Base-by-base conservation (phyloP, 2,797 vertebrate genomes). In the Hafferia zeledoni region DNA sequence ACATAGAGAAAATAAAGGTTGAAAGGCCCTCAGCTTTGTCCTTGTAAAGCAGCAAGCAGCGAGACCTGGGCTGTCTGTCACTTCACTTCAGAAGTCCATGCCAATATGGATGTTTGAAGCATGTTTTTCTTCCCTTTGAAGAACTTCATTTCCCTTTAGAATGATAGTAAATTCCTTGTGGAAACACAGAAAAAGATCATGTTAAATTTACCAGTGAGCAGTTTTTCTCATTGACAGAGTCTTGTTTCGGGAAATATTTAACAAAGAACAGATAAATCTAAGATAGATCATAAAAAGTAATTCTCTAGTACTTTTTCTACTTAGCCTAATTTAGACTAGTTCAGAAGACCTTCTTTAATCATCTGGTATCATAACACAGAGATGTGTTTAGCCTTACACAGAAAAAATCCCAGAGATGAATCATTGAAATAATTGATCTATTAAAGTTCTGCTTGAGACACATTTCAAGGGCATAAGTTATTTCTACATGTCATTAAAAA, bases 381-480 rank as follows among this genome's bases (percentile, higher is more conserved):
- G 95, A 83, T 93, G 63, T 96, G 79, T 94, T 93, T 96, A 93
- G 89, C 44, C 56, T 89, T 82, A 82, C 27, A 33, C 90, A 85
- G 87, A 89, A 72, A 50, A 89, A 72, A 46, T 10, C 50, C 57
- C 39, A 14, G 72, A 61, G 89, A 92, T 96, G 85, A 96, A 94
- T 95, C 92, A 93, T 46, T 90, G 93, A 86, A 95, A 94, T 96
- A 94, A 95, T 93, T 93, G 74, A 88, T 95, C 92, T 94, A 67
- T 96, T 96, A 91, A 88, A 93, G 91, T 93, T 80, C 77, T 94
- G 39, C 53, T 86, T 69, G 69, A 95, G 53, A 86, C 88, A 92
- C 56, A 93, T 95, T 97, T 97, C 88, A 95, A 94, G 88, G 87
- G 76, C 85, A 90, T 50, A 94, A 94, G 85, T 89, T 97, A 76